These are phyloP conservation scores for Corythoichthys intestinalis DNA, from an alignment of 2,113 vertebrate species.

Conservation along the genomic window DNA sequence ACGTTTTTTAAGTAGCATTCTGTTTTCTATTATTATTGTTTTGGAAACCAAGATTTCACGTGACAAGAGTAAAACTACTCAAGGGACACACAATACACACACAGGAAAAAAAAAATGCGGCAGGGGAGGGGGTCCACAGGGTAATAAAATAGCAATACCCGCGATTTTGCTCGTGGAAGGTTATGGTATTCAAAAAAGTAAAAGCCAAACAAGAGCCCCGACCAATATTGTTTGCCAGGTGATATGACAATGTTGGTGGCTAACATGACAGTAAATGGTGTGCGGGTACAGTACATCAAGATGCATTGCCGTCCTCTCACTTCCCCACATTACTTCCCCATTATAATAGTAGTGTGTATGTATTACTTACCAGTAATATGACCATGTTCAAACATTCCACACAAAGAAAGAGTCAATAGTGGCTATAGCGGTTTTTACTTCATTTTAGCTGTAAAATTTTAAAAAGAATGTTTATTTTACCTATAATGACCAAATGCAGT, in stretches of 20 bases:
- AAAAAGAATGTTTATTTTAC: background rate
- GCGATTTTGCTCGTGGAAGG: slow-evolving; percentile 7
- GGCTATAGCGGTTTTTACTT: background rate
- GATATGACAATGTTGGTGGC: slow-evolving; percentile 45
- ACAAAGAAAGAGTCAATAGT: background rate
- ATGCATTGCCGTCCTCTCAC: slow-evolving; percentile 70
- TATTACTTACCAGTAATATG: slow-evolving; percentile 72
- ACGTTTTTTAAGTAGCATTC: too few species aligned
- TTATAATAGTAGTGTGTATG: slow-evolving; percentile 74
- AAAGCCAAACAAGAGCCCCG: background rate
- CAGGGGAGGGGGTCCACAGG: slow-evolving; percentile 14
- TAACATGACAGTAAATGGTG: slow-evolving; percentile 67
- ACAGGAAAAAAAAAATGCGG: background rate
- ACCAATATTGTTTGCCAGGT: slow-evolving; percentile 13
- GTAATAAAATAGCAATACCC: slow-evolving; percentile 33
- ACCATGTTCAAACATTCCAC: slow-evolving; percentile 30
- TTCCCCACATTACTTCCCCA: slow-evolving; percentile 75
- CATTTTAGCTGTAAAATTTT: background rate
- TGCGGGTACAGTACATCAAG: slow-evolving; percentile 65
- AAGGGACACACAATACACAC: background rate
- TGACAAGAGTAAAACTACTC: background rate
- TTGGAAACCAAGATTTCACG: too few species aligned
- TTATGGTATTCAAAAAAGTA: slow-evolving; percentile 11
- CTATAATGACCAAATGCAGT: background rate
- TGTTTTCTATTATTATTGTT: too few species aligned